Conservation (phyloP, 2,113 vertebrate genomes). For the Sinocyclocheilus maitianheensis region DNA sequence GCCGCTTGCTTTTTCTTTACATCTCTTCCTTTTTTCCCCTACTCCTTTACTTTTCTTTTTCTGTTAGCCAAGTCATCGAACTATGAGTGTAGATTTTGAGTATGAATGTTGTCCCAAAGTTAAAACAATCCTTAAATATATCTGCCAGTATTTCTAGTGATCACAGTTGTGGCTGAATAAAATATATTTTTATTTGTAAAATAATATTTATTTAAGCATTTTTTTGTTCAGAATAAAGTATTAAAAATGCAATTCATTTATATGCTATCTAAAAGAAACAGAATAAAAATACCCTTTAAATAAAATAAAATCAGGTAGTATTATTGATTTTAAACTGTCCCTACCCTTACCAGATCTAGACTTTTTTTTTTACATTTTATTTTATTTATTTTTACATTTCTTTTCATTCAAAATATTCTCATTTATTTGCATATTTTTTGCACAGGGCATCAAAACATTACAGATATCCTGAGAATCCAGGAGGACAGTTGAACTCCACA, state of each 20-base stretch:
- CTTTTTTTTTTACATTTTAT: neutral
- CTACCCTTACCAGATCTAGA: neutral
- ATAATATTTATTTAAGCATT: no score
- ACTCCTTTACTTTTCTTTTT: neutral
- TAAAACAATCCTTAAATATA: neutral
- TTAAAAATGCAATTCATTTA: no score
- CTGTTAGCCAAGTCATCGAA: neutral
- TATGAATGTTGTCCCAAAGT: neutral
- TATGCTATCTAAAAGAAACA: no score
- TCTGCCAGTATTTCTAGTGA: no score
- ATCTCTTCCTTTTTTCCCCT: neutral
- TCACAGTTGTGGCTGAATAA: no score
- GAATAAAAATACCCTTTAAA: no score
- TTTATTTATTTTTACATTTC: neutral
- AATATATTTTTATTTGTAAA: no score
- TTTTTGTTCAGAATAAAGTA: no score
- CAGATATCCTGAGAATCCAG: neutral
- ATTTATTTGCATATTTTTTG: neutral
- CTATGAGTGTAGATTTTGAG: neutral
- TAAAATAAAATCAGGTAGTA: no score
- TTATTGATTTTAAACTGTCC: no score
- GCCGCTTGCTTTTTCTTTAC: constrained; percentile 1
- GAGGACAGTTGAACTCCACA: constrained; percentile 48
- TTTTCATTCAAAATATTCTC: neutral
- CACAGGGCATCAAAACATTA: neutral